Evolutionary conservation across 2,797 vertebrate species (phyloP).

Genomic region (Enteromius trimaculatus): DNA sequence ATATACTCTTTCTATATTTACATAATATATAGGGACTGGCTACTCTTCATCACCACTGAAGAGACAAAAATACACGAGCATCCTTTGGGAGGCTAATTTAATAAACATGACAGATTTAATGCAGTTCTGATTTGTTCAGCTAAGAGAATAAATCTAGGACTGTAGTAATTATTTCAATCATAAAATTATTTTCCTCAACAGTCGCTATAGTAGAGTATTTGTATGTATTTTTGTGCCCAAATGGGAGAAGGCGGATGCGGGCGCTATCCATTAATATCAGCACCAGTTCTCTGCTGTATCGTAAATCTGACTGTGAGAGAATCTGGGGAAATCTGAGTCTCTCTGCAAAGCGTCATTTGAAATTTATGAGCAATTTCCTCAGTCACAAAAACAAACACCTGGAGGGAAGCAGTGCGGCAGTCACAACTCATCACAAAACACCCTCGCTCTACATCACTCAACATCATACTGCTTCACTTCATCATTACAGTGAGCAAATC

Average conservation of each 20-base stretch:
- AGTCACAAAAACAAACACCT: conserved; percentile 45
- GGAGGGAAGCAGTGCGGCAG: conserved; percentile 9
- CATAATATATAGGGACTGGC: neutral
- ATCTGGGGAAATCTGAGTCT: conserved; percentile 55
- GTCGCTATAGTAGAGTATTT: neutral
- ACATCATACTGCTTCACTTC: conserved; percentile 6
- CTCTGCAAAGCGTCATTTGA: conserved; percentile 39
- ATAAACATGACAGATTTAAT: neutral
- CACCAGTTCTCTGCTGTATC: conserved; percentile 15
- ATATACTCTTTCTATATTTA: neutral
- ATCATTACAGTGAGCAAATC: conserved; percentile 9
- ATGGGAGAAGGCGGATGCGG: neutral
- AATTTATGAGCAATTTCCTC: conserved; percentile 55
- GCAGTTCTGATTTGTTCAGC: conserved; percentile 7
- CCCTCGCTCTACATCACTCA: conserved; percentile 2
- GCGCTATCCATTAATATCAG: conserved; percentile 36
- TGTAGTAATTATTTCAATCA: neutral
- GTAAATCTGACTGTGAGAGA: conserved; percentile 49
- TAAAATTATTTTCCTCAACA: neutral
- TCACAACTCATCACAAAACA: conserved; percentile 29
- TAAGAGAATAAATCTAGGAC: neutral
- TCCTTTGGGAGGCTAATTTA: neutral
- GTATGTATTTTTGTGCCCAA: conserved; percentile 19
- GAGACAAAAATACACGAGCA: neutral
- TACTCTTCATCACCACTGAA: neutral